phyloP scores from a whole-genome alignment of 2,888 invertebrate species.

The Lacanobia oleracea region DNA sequence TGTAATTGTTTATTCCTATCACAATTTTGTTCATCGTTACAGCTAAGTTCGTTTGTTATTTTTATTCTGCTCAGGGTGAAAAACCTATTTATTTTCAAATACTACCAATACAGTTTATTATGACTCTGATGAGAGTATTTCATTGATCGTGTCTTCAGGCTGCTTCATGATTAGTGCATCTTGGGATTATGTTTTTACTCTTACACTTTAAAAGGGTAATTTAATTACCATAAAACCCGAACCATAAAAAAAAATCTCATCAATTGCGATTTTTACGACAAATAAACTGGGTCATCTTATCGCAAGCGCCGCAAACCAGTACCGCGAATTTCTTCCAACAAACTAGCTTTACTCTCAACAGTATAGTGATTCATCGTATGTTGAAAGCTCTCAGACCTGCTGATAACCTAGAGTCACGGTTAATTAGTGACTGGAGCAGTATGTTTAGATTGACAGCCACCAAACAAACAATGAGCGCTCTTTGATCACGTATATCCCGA shows the following conservation, averaged over 20 bases:
- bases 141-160: slow-evolving; percentile 4
- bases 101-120: background rate
- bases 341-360: slow-evolving; percentile 43
- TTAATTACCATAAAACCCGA: slow-evolving; percentile 5
- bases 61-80: background rate
- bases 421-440: slow-evolving; percentile 33
- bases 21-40: background rate
- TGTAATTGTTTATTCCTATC: background rate
- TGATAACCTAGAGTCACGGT: slow-evolving; percentile 57
- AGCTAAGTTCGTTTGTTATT: slow-evolving; percentile 8
- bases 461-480: slow-evolving; percentile 37
- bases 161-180: background rate
- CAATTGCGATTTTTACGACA: slow-evolving; percentile 12
- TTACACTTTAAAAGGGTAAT: background rate
- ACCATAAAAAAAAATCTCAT: slow-evolving; percentile 28
- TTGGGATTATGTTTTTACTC: background rate
- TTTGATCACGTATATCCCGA: slow-evolving; percentile 49
- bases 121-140: background rate
- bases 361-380: slow-evolving; percentile 46
- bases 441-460: slow-evolving; percentile 46
- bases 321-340: slow-evolving; percentile 26
- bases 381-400: slow-evolving; percentile 49
- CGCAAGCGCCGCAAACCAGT: slow-evolving; percentile 1
- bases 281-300: slow-evolving; percentile 36
- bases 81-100: background rate